phyloP scores from a whole-genome alignment of 37 sponge, comb jelly and placozoan species.

The Spongilla lacustris region DNA sequence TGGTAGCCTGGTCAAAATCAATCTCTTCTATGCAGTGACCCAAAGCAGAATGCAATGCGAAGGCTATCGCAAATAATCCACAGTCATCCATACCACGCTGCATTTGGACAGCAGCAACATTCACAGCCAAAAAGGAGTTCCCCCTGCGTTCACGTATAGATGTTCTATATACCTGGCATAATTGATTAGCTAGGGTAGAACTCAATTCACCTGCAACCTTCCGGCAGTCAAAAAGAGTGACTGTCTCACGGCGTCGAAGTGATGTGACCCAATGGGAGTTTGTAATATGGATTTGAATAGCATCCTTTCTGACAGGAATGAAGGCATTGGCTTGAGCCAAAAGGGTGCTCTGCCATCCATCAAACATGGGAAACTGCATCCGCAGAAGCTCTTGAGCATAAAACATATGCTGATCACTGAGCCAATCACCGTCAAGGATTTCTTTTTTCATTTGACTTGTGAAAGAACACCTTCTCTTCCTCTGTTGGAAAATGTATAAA shows the following conservation, averaged over 20 bases:
- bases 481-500: not conserved
- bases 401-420: not conserved
- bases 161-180: constrained; percentile 1
- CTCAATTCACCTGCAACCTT: not conserved
- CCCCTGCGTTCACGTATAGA: not conserved
- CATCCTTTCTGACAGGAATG: not conserved
- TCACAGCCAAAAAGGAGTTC: not conserved
- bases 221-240: not conserved
- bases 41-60: not conserved
- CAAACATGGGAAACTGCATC: constrained; percentile 1
- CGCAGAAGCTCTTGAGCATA: not conserved
- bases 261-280: not conserved
- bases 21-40: constrained; percentile 1
- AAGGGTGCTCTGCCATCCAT: constrained; percentile 1
- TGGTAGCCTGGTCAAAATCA: not conserved
- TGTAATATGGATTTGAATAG: not conserved
- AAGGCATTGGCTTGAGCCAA: not conserved
- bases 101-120: constrained; percentile 1
- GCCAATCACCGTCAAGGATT: not conserved
- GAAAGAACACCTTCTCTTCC: not conserved
- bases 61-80: constrained; percentile 1
- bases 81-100: not conserved
- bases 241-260: not conserved
- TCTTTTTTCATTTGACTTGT: not conserved
- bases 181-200: constrained; percentile 1